Conservation (phyloP, 2,888 invertebrate species). For the Ophioninae sp. region DNA sequence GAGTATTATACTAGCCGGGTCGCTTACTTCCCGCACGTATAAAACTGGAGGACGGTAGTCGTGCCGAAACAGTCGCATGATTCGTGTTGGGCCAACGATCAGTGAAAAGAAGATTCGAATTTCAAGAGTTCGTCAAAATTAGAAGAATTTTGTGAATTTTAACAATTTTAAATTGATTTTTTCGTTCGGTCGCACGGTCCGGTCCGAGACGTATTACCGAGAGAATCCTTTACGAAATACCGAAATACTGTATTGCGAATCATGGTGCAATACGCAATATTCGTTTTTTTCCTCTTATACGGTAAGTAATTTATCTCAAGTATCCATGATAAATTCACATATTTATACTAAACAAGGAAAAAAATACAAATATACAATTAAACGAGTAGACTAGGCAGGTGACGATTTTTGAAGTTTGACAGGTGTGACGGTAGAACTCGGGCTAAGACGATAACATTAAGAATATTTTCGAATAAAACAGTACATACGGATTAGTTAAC, state of each 20-base stretch:
- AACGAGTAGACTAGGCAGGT: not conserved
- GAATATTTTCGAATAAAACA: too few relatives aligned
- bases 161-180: not conserved
- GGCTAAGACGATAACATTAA: too few relatives aligned
- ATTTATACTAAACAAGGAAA: not conserved
- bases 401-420: not conserved
- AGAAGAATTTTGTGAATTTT: not conserved
- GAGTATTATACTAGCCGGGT: not conserved
- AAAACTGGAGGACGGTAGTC: conserved; percentile 49
- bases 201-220: not conserved
- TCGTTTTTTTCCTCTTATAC: conserved; percentile 11
- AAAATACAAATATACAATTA: not conserved
- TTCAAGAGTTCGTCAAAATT: not conserved
- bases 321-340: not conserved
- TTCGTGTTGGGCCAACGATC: conserved; percentile 30
- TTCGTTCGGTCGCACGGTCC: not conserved
- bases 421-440: too few relatives aligned
- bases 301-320: conserved; percentile 32
- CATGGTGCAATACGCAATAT: conserved; percentile 32
- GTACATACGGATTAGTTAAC: too few relatives aligned
- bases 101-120: not conserved
- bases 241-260: conserved; percentile 13
- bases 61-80: conserved; percentile 41
- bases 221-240: not conserved
- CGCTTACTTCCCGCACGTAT: conserved; percentile 32